Evolutionary conservation across 1,140 invertebrate genomes (phyloP).

Genomic region (Theocolax elegans): DNA sequence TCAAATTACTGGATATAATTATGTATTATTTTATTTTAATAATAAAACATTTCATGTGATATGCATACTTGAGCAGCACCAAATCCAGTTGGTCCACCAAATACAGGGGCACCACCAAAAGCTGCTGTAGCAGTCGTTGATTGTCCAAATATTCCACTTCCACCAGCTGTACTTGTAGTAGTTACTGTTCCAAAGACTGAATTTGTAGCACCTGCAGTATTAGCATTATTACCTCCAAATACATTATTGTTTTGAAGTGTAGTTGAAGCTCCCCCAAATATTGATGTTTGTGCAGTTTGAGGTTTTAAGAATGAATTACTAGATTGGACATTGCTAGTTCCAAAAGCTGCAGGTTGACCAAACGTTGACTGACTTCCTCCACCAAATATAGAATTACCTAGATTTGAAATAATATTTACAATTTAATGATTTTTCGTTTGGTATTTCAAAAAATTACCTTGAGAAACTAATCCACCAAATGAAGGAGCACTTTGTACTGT

Average conservation of each 20-base stretch:
- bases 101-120: constrained; percentile 57
- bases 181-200: constrained; percentile 47
- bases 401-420: background rate
- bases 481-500: constrained; percentile 41
- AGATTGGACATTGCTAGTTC: constrained; percentile 31
- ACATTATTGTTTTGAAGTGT: constrained; percentile 31
- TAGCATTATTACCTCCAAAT: constrained; percentile 25
- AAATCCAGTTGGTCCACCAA: constrained; percentile 46
- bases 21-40: no score
- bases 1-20: no score
- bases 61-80: constrained; percentile 30
- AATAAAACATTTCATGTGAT: background rate
- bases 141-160: constrained; percentile 46
- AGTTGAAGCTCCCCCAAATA: constrained; percentile 28
- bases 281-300: constrained; percentile 40
- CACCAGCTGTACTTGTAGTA: constrained; percentile 17
- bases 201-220: background rate
- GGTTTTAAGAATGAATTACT: constrained; percentile 52
- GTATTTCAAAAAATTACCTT: constrained; percentile 24
- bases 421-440: no score
- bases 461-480: constrained; percentile 41
- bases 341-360: constrained; percentile 51
- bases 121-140: constrained; percentile 42
- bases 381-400: constrained; percentile 51
- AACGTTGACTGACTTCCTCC: constrained; percentile 50